Conservation (phyloP, 1,140 invertebrate genomes). For the Telenomus remus region DNA sequence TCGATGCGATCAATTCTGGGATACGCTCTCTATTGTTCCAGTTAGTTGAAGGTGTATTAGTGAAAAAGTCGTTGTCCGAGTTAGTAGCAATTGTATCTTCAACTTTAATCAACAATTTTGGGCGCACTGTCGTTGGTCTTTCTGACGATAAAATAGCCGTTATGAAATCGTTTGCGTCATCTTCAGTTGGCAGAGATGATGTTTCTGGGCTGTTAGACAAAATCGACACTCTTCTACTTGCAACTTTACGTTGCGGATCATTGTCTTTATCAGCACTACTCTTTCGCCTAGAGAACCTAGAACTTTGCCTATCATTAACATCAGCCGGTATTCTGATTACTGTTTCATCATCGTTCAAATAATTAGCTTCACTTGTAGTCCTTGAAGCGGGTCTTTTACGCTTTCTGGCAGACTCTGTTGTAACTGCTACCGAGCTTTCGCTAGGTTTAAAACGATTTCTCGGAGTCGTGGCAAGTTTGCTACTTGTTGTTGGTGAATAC, state of each 20-base stretch:
- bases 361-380: slow-evolving; percentile 35
- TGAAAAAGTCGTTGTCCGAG: slow-evolving; percentile 39
- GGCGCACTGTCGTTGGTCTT: slow-evolving; percentile 9
- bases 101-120: slow-evolving; percentile 50
- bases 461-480: slow-evolving; percentile 29
- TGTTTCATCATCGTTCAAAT: slow-evolving; percentile 50
- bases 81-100: slow-evolving; percentile 51
- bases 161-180: slow-evolving; percentile 3
- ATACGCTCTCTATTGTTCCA: slow-evolving; percentile 19
- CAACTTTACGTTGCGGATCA: slow-evolving; percentile 54
- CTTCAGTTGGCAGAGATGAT: background rate
- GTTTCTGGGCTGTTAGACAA: background rate
- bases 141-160: background rate
- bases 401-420: slow-evolving; percentile 39
- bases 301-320: slow-evolving; percentile 16
- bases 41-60: slow-evolving; percentile 26
- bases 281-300: slow-evolving; percentile 36
- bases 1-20: slow-evolving; percentile 32
- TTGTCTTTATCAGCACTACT: slow-evolving; percentile 40
- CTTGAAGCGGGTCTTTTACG: slow-evolving; percentile 47
- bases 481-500: slow-evolving; percentile 58
- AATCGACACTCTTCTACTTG: slow-evolving; percentile 44
- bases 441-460: slow-evolving; percentile 33
- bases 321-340: slow-evolving; percentile 55
- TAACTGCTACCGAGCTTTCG: slow-evolving; percentile 5